Evolutionary conservation across 2,797 vertebrate species (phyloP).

Genomic region (Melopsittacus undulatus): DNA sequence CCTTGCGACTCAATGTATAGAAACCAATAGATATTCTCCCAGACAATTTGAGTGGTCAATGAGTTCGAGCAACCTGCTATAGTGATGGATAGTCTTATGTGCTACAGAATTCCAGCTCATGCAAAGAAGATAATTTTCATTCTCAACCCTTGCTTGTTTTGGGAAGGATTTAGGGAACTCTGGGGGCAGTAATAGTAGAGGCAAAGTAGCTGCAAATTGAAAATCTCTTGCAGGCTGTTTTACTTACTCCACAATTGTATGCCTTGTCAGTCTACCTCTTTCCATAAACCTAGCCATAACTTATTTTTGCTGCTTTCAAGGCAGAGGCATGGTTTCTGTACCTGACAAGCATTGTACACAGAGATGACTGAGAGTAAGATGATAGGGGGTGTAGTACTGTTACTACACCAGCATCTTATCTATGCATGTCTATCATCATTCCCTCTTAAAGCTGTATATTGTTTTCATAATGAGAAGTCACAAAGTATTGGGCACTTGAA

Average conservation of each 20-base stretch:
- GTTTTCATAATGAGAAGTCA: neutral
- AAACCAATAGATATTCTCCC: slow-evolving; percentile 43
- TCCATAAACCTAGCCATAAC: neutral
- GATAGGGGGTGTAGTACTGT: neutral
- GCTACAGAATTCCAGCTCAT: neutral
- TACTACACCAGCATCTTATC: neutral
- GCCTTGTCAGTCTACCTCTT: slow-evolving; percentile 14
- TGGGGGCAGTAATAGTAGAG: neutral
- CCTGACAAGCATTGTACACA: neutral
- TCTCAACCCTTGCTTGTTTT: neutral
- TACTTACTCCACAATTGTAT: neutral
- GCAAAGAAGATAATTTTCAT: slow-evolving; percentile 8
- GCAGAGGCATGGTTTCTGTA: neutral
- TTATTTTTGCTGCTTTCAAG: neutral
- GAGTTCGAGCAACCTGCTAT: slow-evolving; percentile 45
- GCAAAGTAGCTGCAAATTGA: neutral
- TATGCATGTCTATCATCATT: neutral
- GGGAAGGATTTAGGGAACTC: neutral
- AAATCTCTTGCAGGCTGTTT: neutral
- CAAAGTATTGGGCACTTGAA: neutral
- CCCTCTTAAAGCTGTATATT: neutral
- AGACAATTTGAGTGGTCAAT: slow-evolving; percentile 48
- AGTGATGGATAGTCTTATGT: slow-evolving; percentile 39
- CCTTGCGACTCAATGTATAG: slow-evolving; percentile 15
- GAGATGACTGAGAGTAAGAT: neutral